Base-by-base conservation (phyloP, 2,888 invertebrate species). In the Nephrocerus scutellatus region DNA sequence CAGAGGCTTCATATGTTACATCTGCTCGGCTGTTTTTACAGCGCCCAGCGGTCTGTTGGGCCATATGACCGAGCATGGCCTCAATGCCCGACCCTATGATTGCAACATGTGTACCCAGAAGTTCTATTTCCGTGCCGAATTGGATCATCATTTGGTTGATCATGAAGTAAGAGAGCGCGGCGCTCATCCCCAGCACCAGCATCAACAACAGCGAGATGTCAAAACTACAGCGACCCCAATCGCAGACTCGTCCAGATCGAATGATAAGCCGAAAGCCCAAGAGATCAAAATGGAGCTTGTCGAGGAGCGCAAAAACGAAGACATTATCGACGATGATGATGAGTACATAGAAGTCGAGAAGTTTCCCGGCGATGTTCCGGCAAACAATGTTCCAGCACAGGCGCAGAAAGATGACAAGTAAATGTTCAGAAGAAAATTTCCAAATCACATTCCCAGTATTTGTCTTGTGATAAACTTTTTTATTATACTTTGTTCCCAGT, bases 51-150 rank as follows among this genome's bases (percentile, higher is more conserved):
- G 85, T 1, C 72, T 92, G 6, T 83, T 91, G 59, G 76, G 79
- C 35, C 92, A 93, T 66, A 82, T 91, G 64, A 71, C 80, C 1
- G 92, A 93, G 60, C 92, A 93, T 61, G 85, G 89, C 0, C 49
- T 82, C 2, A 79, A 83, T 9, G 79, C 84, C 2, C 74, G 86
- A 14, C 89, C 88, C 0, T 92, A 91, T 64, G 86, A 87, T 61
- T 95, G 93, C 61, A 75, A 75, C 9, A 74, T 82, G 12, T 93
- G 93, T 60, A 79, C 79, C 2, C 76, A 85, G 47, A 85, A 84
- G 52, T 95, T 89, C 70, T 92, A 88, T 71, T 93, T 93, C 72
- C 78, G 87, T 21, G 84, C 90, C 1, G 92, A 95, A 62, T 68
- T 93, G 4, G 89, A 92, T 54, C 91, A 93, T 62, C 95, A 95